These are phyloP conservation scores for Trissoscelio sp. DNA, from an alignment of 2,888 invertebrate species.

Conservation along the genomic window DNA sequence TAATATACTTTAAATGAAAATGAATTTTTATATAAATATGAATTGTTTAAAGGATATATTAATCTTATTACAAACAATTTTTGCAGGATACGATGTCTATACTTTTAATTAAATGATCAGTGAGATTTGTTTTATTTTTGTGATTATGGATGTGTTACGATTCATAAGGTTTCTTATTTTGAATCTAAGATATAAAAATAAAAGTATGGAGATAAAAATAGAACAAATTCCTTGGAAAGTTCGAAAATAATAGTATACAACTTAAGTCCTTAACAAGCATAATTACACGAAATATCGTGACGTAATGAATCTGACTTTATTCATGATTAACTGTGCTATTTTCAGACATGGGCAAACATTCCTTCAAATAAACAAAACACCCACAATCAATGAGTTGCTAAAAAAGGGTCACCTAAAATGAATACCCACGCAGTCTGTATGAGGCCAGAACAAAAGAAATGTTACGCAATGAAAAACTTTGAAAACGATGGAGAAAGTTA, in stretches of 20 bases:
- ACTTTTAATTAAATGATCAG: too few relatives aligned
- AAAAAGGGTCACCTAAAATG: conserved; percentile 19
- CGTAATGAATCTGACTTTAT: background rate
- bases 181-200: background rate
- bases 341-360: conserved; percentile 5
- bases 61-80: too few relatives aligned
- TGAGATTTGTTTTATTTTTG: too few relatives aligned
- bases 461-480: conserved; percentile 2
- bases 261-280: background rate
- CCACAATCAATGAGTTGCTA: background rate
- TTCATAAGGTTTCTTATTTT: too few relatives aligned
- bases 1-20: too few relatives aligned
- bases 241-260: background rate
- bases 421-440: conserved; percentile 2
- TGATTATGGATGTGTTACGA: too few relatives aligned
- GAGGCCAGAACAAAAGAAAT: background rate
- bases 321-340: conserved; percentile 16
- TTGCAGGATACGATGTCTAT: too few relatives aligned
- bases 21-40: too few relatives aligned
- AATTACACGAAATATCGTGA: background rate
- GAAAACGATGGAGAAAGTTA: background rate
- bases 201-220: background rate
- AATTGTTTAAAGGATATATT: too few relatives aligned
- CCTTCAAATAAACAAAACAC: conserved; percentile 14
- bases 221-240: background rate